These are phyloP conservation scores for Rhizoglyphus robini DNA, from an alignment of 1,140 invertebrate species.

Conservation along the genomic window DNA sequence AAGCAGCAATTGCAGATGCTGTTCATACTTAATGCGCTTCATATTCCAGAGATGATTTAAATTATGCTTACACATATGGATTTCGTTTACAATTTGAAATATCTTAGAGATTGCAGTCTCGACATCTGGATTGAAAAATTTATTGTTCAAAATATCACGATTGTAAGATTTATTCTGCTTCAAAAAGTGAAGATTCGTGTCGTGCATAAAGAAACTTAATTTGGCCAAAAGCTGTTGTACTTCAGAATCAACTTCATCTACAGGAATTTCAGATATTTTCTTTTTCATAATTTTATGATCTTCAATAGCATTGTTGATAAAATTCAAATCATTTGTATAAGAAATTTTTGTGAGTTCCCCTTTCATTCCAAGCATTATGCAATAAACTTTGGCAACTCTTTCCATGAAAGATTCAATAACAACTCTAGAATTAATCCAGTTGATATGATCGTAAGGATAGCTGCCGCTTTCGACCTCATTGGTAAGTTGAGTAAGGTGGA, in stretches of 20 bases:
- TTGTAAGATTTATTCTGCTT: slow-evolving; percentile 29
- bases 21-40: slow-evolving; percentile 79
- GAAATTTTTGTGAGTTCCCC: slow-evolving; percentile 78
- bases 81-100: slow-evolving; percentile 59
- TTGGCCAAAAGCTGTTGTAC: slow-evolving; percentile 46
- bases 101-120: slow-evolving; percentile 38
- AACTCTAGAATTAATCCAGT: slow-evolving; percentile 87
- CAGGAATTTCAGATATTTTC: slow-evolving; percentile 77
- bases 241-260: slow-evolving; percentile 71
- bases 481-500: slow-evolving; percentile 80
- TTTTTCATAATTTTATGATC: slow-evolving; percentile 86
- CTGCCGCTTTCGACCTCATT: slow-evolving; percentile 77
- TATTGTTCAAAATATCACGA: slow-evolving; percentile 42
- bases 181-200: slow-evolving; percentile 41
- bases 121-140: slow-evolving; percentile 52
- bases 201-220: slow-evolving; percentile 27
- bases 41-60: slow-evolving; percentile 83
- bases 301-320: slow-evolving; percentile 76
- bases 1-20: slow-evolving; percentile 75
- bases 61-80: slow-evolving; percentile 73
- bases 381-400: slow-evolving; percentile 79
- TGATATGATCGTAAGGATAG: slow-evolving; percentile 81
- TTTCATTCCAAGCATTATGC: slow-evolving; percentile 60
- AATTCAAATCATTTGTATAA: slow-evolving; percentile 77
- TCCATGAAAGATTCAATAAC: slow-evolving; percentile 87